A percentile compares a stretch with the other conserved stretches of the same genome.
Conservation (phyloP, 1,140 invertebrate species). For the Calosoma granatense region DNA sequence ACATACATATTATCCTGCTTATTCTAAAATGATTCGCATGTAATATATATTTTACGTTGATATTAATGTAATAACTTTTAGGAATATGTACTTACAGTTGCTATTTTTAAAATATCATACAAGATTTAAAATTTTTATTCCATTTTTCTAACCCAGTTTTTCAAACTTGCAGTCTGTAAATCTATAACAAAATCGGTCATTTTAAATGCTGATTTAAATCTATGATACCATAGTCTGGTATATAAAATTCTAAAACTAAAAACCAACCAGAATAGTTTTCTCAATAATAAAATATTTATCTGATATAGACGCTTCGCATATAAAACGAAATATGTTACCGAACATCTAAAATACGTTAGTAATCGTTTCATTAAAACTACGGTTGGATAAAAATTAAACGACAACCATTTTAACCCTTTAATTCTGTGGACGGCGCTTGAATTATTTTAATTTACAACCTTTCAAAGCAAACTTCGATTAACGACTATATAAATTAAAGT, state of each 20-base stretch:
- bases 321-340: not conserved
- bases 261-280: not conserved
- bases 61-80: not conserved
- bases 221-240: not conserved
- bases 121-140: not conserved
- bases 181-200: no score
- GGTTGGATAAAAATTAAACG: not conserved
- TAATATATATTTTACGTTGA: no score
- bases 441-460: not conserved
- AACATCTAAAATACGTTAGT: not conserved
- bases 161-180: no score
- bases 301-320: not conserved
- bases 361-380: not conserved
- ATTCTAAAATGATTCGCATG: no score
- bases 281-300: not conserved
- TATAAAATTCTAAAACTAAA: not conserved
- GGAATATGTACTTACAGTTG: not conserved
- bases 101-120: not conserved
- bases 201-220: no score
- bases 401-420: conserved; percentile 3
- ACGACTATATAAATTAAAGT: conserved; percentile 3
- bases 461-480: not conserved
- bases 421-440: not conserved
- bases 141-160: no score
- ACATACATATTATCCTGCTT: not conserved